phyloP scores from a whole-genome alignment of 2,888 invertebrate genomes.

The Nomada hirtipes region DNA sequence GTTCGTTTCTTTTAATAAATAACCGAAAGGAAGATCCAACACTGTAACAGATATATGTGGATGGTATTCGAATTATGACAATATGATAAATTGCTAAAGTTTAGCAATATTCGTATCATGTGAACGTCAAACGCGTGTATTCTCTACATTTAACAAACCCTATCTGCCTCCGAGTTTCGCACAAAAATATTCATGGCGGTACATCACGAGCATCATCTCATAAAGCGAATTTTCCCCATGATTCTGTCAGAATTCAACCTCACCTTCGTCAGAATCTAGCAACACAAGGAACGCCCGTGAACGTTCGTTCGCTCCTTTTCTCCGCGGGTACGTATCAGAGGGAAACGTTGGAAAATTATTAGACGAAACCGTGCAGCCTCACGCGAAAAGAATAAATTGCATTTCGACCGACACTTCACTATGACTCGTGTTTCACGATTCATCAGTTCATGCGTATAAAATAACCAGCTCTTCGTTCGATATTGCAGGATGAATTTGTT shows the following conservation, averaged over 20 bases:
- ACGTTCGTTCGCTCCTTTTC: background rate
- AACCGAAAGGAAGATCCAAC: too few species aligned
- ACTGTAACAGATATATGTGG: too few species aligned
- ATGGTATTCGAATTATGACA: too few species aligned
- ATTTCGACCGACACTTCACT: background rate
- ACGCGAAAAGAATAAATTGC: constrained; percentile 29
- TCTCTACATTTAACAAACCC: background rate
- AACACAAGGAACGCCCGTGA: background rate
- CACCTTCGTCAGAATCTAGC: background rate
- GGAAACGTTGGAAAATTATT: background rate
- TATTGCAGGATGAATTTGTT: too few species aligned
- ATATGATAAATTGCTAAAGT: too few species aligned
- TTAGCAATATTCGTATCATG: too few species aligned
- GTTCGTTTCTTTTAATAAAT: too few species aligned
- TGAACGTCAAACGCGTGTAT: background rate
- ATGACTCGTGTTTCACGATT: constrained; percentile 38
- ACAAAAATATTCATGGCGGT: constrained; percentile 6
- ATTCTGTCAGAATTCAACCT: background rate
- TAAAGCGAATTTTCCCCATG: background rate
- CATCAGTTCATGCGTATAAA: constrained; percentile 24
- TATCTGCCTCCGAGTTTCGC: background rate
- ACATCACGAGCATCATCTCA: constrained; percentile 12
- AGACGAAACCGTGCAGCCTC: background rate
- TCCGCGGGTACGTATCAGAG: background rate
- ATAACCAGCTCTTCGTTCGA: background rate